Evolutionary conservation across 2,888 invertebrate genomes (phyloP).

Genomic region (Dryobotodes eremita): DNA sequence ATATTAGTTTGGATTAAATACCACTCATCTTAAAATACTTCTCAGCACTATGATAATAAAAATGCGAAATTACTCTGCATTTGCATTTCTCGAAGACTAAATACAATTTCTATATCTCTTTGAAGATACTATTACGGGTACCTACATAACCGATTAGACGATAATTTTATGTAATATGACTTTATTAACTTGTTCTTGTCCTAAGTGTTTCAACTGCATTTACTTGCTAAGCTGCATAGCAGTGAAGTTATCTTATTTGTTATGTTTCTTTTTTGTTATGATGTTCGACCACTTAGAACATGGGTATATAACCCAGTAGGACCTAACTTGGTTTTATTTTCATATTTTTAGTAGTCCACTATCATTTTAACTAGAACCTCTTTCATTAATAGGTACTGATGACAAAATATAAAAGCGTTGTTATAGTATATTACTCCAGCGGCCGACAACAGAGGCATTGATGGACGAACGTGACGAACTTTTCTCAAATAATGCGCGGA

Average conservation of each 20-base stretch:
- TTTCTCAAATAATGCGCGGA: too few relatives aligned
- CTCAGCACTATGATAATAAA: background rate
- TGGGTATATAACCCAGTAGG: background rate
- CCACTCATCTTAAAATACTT: background rate
- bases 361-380: background rate
- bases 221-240: background rate
- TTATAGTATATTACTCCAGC: too few relatives aligned
- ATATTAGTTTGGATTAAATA: background rate
- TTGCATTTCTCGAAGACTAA: conserved; percentile 3
- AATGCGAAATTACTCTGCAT: background rate
- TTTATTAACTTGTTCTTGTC: conserved; percentile 32
- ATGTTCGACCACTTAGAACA: background rate
- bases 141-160: conserved; percentile 13
- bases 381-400: background rate
- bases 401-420: too few relatives aligned
- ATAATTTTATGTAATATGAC: conserved; percentile 41
- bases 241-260: background rate
- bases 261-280: background rate
- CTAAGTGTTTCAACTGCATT: background rate
- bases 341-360: background rate
- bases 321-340: background rate
- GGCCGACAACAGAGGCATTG: too few relatives aligned
- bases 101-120: background rate
- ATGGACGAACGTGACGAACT: too few relatives aligned
- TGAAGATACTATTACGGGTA: conserved; percentile 15